Evolutionary conservation across 2,888 invertebrate species (phyloP), one percentile per base, ranked within the genome.

Genomic region (Drosophila histrio): DNA sequence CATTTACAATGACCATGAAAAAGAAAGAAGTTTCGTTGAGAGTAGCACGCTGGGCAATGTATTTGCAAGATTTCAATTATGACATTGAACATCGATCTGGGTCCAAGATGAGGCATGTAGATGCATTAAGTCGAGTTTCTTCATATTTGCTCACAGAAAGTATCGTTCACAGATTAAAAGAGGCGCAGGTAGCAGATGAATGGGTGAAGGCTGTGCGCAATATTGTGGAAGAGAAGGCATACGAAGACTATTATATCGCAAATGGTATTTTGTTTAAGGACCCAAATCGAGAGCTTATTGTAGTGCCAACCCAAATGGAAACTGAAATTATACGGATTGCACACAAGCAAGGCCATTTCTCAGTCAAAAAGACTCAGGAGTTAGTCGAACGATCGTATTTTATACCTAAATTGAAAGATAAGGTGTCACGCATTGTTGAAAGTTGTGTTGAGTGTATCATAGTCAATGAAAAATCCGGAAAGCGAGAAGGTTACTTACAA

Each of bases 401-500:
- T 21, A 22, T 39, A 11, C 21, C 21, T 4, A 39, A 39, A 19
- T 7, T 19, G 11, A 34, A 34, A 17, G 44, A 9, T 15, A 54
- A 28, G 7, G 26, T 38, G 2, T 9, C 8, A 1, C 2, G 26
- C 26, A 11, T 9, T 3, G 32, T 22, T 15, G 41, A 2, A 19
- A 22, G 26, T 36, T 50, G 49, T 9, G 15, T 57, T 3, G 30
- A 50, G 19, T 63, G 41, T 30, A 24, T 56, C 9, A 7, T 62
- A 0, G 19, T 57, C 2, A 39, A n/a, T 4, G 24, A 15, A 2
- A 62, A 56, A 28, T 24, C 24, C 0, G 47, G 47, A 8, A 53
- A 41, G 8, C 46, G 15, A 3, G 41, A 60, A 32, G 53, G 57
- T 1, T 67, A 47, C 39, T 17, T 26, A 9, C 26, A 26, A 9